Percentiles rank a stretch among this genome's conserved stretches.
These are phyloP conservation scores for Lasioglossum figueresi DNA, from an alignment of 2,888 invertebrate species.

Conservation along the genomic window DNA sequence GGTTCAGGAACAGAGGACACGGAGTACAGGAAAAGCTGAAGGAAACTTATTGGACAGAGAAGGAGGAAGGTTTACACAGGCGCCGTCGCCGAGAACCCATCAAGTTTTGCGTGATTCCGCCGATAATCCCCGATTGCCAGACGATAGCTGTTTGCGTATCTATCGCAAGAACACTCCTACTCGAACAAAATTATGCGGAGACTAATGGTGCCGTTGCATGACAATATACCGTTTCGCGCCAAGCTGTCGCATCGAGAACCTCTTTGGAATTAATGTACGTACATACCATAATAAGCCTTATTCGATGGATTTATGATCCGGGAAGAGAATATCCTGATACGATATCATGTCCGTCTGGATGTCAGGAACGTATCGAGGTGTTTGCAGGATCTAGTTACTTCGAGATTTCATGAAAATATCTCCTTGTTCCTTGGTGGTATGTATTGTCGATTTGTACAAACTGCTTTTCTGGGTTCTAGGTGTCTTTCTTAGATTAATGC, in stretches of 20 bases:
- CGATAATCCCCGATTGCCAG: slow-evolving; percentile 41
- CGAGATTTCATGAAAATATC: background rate
- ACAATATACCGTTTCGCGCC: slow-evolving; percentile 14
- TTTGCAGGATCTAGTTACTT: background rate
- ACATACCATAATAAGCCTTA: background rate
- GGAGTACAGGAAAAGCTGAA: background rate
- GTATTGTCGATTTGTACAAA: background rate
- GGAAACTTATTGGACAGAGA: slow-evolving; percentile 10
- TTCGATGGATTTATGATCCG: background rate
- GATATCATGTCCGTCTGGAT: background rate
- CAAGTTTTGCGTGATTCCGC: slow-evolving; percentile 43
- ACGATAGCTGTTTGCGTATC: slow-evolving; percentile 43
- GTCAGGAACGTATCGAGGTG: background rate
- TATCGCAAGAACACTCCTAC: slow-evolving; percentile 16
- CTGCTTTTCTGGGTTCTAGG: background rate
- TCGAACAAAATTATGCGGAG: slow-evolving; percentile 28
- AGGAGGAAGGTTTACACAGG: slow-evolving; percentile 36
- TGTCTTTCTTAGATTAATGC: background rate
- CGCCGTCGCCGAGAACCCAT: slow-evolving; percentile 19
- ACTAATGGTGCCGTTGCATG: slow-evolving; percentile 9
- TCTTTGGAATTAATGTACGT: background rate
- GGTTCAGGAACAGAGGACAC: background rate
- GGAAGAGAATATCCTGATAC: background rate
- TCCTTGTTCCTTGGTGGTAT: background rate
- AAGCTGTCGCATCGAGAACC: background rate